These are phyloP conservation scores for Plumapathes pennacea DNA, from an alignment of 92 coral and sea anemone species.

Conservation along the genomic window DNA sequence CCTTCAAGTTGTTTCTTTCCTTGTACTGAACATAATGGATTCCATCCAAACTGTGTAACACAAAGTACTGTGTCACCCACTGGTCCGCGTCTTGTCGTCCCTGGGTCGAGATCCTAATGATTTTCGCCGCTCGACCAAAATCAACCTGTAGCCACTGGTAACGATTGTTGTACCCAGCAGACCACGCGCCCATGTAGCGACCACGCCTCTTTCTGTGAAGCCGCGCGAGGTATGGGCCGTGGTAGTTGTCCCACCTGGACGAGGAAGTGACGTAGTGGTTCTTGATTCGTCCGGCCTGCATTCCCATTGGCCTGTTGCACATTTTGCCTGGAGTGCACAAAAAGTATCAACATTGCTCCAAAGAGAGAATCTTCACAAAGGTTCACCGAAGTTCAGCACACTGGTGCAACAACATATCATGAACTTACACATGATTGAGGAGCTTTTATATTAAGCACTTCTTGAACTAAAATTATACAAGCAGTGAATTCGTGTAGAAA, in stretches of 20 bases:
- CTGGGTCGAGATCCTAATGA: slow-evolving; percentile 40
- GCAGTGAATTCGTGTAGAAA: no score
- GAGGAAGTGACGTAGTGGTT: slow-evolving; percentile 32
- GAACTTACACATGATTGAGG: no score
- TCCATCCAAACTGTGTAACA: slow-evolving; percentile 42
- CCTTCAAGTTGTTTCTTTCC: slow-evolving; percentile 46
- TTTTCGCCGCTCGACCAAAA: slow-evolving; percentile 30
- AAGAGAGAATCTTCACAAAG: no score
- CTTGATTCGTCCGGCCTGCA: slow-evolving; percentile 30
- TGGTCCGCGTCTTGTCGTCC: slow-evolving; percentile 32
- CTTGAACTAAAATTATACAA: no score
- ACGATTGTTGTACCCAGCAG: slow-evolving; percentile 25
- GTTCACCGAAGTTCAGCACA: no score
- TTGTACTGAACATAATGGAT: slow-evolving; percentile 35
- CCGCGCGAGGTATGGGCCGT: slow-evolving; percentile 20
- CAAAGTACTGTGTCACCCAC: slow-evolving; percentile 40
- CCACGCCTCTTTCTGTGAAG: slow-evolving; percentile 35
- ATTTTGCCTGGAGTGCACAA: slow-evolving; percentile 28
- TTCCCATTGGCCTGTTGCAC: slow-evolving; percentile 40
- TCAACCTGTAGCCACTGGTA: slow-evolving; percentile 51
- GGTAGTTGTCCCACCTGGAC: slow-evolving; percentile 6
- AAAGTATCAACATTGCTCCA: no score
- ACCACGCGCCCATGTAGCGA: slow-evolving; percentile 37
- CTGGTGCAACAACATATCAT: no score
- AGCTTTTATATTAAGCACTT: no score